These are phyloP conservation scores for Patiria miniata DNA, from an alignment of 35 echinoderm and acorn worm genomes.

Conservation along the genomic window DNA sequence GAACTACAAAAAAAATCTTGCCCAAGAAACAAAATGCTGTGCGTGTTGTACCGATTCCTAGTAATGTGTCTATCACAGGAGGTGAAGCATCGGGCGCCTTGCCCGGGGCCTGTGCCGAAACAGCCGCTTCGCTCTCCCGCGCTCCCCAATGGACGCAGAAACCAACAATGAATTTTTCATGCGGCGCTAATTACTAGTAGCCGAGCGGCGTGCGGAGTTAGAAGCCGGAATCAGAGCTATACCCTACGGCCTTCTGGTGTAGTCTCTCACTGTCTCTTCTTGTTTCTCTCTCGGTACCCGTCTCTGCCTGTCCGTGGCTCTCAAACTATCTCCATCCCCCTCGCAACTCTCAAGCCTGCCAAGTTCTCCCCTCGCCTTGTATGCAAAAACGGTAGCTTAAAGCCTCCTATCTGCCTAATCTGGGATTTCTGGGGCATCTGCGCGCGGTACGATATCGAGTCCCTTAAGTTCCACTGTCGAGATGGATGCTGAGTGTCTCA, in stretches of 20 bases:
- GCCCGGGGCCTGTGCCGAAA: too few relatives aligned
- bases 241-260: not conserved
- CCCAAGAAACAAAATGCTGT: too few relatives aligned
- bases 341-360: too few relatives aligned
- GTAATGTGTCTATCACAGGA: not conserved
- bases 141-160: not conserved
- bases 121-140: not conserved
- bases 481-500: too few relatives aligned
- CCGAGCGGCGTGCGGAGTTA: not conserved
- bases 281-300: too few relatives aligned
- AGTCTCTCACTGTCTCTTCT: too few relatives aligned
- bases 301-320: not conserved
- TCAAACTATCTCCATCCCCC: not conserved
- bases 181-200: conserved; percentile 7
- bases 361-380: not conserved
- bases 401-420: not conserved
- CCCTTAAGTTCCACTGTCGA: too few relatives aligned
- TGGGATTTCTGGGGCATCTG: not conserved
- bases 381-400: conserved; percentile 15
- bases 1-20: too few relatives aligned
- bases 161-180: conserved; percentile 24
- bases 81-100: not conserved
- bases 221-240: not conserved
- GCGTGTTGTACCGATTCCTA: not conserved
- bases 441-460: too few relatives aligned